A percentile compares a stretch with the other conserved stretches of the same genome.
Evolutionary conservation across 2,888 invertebrate genomes (phyloP).

Genomic region (Leptothorax acervorum): DNA sequence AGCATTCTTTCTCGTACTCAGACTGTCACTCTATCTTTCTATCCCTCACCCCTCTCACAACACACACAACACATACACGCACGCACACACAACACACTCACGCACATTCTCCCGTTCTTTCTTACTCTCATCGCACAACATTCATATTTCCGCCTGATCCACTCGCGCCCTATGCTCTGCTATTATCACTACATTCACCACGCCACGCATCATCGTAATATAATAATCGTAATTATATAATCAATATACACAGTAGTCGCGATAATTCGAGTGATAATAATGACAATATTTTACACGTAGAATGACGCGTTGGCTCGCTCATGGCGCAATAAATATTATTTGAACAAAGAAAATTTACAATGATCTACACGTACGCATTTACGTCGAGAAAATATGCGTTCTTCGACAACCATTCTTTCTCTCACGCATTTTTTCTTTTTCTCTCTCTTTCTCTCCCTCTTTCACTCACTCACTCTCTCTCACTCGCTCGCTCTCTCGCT

Average conservation of each 20-base stretch:
- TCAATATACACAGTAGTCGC: conserved; percentile 84
- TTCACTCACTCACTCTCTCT: not conserved
- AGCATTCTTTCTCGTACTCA: conserved; percentile 60
- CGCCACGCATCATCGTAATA: conserved; percentile 61
- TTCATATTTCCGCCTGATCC: not conserved
- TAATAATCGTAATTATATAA: conserved; percentile 76
- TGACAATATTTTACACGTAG: conserved; percentile 85
- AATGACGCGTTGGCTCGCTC: conserved; percentile 82
- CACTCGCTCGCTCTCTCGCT: not conserved
- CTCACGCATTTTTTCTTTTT: conserved; percentile 28
- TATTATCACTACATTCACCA: conserved; percentile 40
- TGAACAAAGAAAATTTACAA: conserved; percentile 84
- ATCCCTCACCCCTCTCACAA: conserved; percentile 53
- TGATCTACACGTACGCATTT: conserved; percentile 77
- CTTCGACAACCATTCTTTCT: conserved; percentile 60
- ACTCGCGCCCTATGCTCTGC: conserved; percentile 24
- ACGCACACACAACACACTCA: not conserved
- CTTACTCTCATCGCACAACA: not conserved
- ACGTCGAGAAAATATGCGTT: conserved; percentile 66
- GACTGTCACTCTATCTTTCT: conserved; percentile 53
- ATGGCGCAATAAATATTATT: conserved; percentile 84
- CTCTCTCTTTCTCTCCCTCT: conserved; percentile 8
- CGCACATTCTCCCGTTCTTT: conserved; percentile 27
- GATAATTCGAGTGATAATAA: conserved; percentile 84
- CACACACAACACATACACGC: conserved; percentile 5